Conservation (phyloP, 2,888 invertebrate species). For the Drosophila barbarae region DNA sequence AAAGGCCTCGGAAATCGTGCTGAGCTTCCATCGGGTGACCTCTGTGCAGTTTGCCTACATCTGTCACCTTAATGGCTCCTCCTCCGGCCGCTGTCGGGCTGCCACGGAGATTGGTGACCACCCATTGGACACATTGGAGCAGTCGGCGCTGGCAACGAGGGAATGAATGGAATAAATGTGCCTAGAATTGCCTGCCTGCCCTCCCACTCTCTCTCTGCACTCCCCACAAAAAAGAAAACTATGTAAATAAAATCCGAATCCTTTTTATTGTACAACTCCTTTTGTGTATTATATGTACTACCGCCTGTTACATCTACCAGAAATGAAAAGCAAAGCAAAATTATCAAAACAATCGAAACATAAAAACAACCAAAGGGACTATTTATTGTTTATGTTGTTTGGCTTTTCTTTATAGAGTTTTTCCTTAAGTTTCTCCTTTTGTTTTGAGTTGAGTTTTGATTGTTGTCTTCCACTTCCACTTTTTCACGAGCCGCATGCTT, state of each 20-base stretch:
- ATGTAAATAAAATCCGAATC: conserved; percentile 37
- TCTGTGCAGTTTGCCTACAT: conserved; percentile 82
- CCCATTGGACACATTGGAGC: conserved; percentile 31
- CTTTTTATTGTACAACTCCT: conserved; percentile 20
- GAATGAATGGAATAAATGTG: conserved; percentile 15
- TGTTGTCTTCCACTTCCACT: conserved; percentile 30
- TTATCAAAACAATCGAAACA: conserved; percentile 18
- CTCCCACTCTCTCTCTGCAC: background rate
- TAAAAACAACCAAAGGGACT: conserved; percentile 5
- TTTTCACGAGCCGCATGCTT: conserved; percentile 18
- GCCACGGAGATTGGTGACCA: conserved; percentile 5
- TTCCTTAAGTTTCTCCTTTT: background rate
- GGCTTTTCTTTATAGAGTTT: conserved; percentile 3
- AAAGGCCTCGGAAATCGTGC: conserved; percentile 85
- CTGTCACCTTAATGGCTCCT: conserved; percentile 53
- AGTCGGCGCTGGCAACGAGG: background rate
- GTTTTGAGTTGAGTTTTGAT: conserved; percentile 20
- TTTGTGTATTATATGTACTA: conserved; percentile 24
- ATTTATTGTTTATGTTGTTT: background rate
- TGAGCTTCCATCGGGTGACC: conserved; percentile 87
- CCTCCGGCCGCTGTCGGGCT: conserved; percentile 1
- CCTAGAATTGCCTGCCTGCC: conserved; percentile 4
- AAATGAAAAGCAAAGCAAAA: background rate
- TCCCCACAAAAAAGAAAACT: conserved; percentile 16
- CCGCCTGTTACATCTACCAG: background rate